phyloP scores from a whole-genome alignment of 2,888 invertebrate species.

The Melolontha melolontha region DNA sequence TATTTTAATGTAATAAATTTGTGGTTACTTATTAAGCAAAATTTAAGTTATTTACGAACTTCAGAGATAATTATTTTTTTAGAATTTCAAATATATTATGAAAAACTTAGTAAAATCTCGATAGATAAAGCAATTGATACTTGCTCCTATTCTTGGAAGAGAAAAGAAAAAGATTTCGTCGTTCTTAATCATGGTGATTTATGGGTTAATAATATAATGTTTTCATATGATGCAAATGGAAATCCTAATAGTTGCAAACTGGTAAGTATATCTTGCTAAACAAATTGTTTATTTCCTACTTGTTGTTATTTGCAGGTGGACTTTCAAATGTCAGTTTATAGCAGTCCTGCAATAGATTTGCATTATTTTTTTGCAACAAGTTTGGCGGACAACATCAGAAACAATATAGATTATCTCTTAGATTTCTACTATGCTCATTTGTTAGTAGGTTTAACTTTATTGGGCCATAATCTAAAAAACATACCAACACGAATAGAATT shows the following conservation, averaged over 20 bases:
- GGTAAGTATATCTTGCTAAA: slow-evolving; percentile 56
- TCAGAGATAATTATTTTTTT: slow-evolving; percentile 4
- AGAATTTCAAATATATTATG: slow-evolving; percentile 62
- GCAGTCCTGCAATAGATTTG: slow-evolving; percentile 65
- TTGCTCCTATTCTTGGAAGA: slow-evolving; percentile 51
- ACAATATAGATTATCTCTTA: slow-evolving; percentile 56
- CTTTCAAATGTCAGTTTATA: slow-evolving; percentile 64
- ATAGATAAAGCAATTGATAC: slow-evolving; percentile 25
- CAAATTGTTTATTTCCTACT: neutral
- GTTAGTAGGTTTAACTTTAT: slow-evolving; percentile 53
- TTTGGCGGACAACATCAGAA: slow-evolving; percentile 55
- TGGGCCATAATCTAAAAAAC: slow-evolving; percentile 57
- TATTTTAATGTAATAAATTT: neutral
- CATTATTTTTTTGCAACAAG: slow-evolving; percentile 66
- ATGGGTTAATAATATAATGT: slow-evolving; percentile 69
- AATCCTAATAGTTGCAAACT: slow-evolving; percentile 62
- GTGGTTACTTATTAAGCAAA: neutral
- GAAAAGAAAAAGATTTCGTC: slow-evolving; percentile 59
- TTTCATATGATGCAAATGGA: slow-evolving; percentile 63
- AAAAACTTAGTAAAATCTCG: slow-evolving; percentile 62
- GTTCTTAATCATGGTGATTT: slow-evolving; percentile 69
- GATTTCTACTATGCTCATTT: slow-evolving; percentile 59
- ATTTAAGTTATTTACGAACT: no score
- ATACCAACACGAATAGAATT: slow-evolving; percentile 58
- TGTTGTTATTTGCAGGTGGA: slow-evolving; percentile 63